Evolutionary conservation across 1,140 invertebrate genomes (phyloP).

Genomic region (Hestina assimilis): DNA sequence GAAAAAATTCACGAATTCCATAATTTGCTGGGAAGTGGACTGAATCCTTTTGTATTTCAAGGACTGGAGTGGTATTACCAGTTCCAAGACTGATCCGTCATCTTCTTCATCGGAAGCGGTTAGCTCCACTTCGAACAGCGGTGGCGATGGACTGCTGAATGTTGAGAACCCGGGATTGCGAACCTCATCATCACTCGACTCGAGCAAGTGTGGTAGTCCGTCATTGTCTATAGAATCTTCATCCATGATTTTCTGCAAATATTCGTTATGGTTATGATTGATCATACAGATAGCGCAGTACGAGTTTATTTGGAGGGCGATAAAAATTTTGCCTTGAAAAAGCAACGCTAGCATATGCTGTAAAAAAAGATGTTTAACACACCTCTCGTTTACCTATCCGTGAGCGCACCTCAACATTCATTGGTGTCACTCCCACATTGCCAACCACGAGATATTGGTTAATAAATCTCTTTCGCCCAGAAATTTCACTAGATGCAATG

Average conservation of each 20-base stretch:
- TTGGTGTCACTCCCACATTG: too few relatives aligned
- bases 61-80: slow-evolving; percentile 61
- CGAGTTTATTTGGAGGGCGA: too few relatives aligned
- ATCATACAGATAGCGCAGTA: neutral
- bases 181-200: neutral
- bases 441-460: too few relatives aligned
- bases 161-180: neutral
- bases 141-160: slow-evolving; percentile 32
- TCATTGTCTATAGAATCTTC: slow-evolving; percentile 6
- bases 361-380: too few relatives aligned
- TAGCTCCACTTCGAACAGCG: slow-evolving; percentile 63
- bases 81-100: slow-evolving; percentile 56
- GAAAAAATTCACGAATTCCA: slow-evolving; percentile 19
- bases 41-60: neutral
- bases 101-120: slow-evolving; percentile 69
- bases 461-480: too few relatives aligned
- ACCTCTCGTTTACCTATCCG: too few relatives aligned
- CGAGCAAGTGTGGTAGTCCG: neutral
- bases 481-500: too few relatives aligned
- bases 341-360: too few relatives aligned
- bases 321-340: too few relatives aligned
- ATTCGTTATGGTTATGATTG: neutral
- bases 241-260: slow-evolving; percentile 25
- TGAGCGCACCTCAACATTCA: too few relatives aligned
- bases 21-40: slow-evolving; percentile 29